These are phyloP conservation scores for Neria commutata DNA, from an alignment of 2,888 invertebrate genomes.

Conservation along the genomic window DNA sequence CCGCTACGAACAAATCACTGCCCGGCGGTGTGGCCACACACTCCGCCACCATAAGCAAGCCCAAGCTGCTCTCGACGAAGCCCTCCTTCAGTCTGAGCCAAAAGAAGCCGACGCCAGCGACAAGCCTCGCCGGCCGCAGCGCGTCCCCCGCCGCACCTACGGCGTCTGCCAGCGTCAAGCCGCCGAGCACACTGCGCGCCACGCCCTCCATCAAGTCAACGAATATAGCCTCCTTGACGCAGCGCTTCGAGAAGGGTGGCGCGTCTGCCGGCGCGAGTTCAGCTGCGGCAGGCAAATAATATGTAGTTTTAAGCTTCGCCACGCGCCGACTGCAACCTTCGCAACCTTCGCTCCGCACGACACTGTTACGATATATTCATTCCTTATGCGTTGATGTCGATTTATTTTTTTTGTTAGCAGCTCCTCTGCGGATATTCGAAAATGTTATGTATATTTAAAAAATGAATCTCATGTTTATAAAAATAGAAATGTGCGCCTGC, in stretches of 20 bases:
- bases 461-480: too few species aligned
- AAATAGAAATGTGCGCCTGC: too few species aligned
- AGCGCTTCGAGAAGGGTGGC: constrained; percentile 50
- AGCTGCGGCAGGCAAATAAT: constrained; percentile 34
- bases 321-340: not conserved
- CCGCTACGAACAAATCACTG: constrained; percentile 42
- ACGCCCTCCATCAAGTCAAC: constrained; percentile 46
- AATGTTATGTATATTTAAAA: too few species aligned
- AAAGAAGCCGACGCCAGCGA: constrained; percentile 33
- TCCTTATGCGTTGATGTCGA: constrained; percentile 35
- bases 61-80: constrained; percentile 53
- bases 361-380: constrained; percentile 31
- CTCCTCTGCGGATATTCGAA: too few species aligned
- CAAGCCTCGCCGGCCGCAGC: constrained; percentile 20
- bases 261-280: constrained; percentile 20
- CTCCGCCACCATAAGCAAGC: constrained; percentile 52
- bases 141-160: constrained; percentile 29
- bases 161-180: constrained; percentile 15
- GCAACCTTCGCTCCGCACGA: not conserved
- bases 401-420: constrained; percentile 21
- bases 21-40: constrained; percentile 41
- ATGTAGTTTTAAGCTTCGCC: constrained; percentile 18
- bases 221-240: constrained; percentile 51
- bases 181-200: constrained; percentile 23
- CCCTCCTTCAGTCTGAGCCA: constrained; percentile 45